Base-by-base conservation (phyloP, 1,140 invertebrate species). In the Globodera rostochiensis region DNA sequence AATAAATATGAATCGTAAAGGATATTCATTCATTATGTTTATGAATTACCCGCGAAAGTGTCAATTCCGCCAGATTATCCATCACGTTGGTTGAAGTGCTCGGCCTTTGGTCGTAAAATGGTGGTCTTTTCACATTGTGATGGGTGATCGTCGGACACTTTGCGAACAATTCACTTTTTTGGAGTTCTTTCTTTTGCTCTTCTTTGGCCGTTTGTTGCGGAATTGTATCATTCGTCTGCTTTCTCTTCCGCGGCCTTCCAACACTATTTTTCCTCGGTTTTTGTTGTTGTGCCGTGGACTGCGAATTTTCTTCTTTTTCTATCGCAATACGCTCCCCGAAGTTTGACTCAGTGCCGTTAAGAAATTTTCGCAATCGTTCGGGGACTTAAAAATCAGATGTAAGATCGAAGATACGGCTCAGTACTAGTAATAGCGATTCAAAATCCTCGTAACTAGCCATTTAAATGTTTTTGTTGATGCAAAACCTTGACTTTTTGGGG, bases 351-450 rank as follows among this genome's bases (percentile, higher is more conserved):
- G 77, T 70, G 47, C 36, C 21, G 13, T 49, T n/a, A 64, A 78
- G 64, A 25, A 78, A 69, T 78, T 47, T 64, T 15, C 77, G 64
- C 25, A 78, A 64, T 6, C 77, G 36, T 50, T 78, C 77, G 6
- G 77, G 77, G 21, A 78, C 77, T 78, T 9, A 78, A 78, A 19
- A 77, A 77, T 73, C 0, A 36, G 36, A 36, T 3, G 57, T 15
- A 46, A 73, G n/a, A 21, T 25, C 25, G 25, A 25, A 25, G 25
- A 25, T 25, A 25, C 25, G 25, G 25, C 25, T 25, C 25, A 25
- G 25, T 25, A 25, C 25, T 25, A 25, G 25, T 25, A 25, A 25
- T 25, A 25, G 25, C 1, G 25, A 25, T 25, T 25, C 25, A 25
- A 25, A 25, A 25, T 25, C 25, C 25, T 25, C 25, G 25, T 25